Base-by-base conservation (phyloP, 2,113 vertebrate genomes). In the Phaethon lepturus region DNA sequence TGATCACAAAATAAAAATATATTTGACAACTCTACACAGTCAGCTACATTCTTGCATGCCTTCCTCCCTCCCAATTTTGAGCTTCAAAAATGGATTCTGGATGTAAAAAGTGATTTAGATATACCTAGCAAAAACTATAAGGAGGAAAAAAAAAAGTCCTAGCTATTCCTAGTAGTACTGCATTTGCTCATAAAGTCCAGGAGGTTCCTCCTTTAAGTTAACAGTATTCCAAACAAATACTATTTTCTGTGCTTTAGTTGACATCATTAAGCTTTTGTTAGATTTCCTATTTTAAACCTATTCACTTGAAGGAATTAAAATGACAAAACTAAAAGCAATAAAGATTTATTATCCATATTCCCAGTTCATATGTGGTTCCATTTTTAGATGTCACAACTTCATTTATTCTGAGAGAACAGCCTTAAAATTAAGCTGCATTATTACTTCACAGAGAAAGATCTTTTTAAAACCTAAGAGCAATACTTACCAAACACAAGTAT, bases 401-500 rank as follows among this genome's bases (percentile, higher is more conserved):
- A n/a, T 38, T 69, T 58, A 47, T 38, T 44, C 45, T 76, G n/a
- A 69, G 31, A 40, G 7, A 83, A 50, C 1, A 92, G 59, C 16
- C 23, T 77, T 92, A 72, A 90, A 81, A 92, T 31, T 28, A 85
- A 68, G 15, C 53, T 64, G 17, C n/a, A 63, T 47, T 88, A 74
- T 20, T 44, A 60, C 49, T 56, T 64, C 20, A 78, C 23, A 75
- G 53, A 71, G 22, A 69, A 63, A 15, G 10, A 64, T 7, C 0
- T 63, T 74, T 85, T 75, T 33, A 38, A 90, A 92, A 78, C 55
- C 23, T 44, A 58, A 62, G 2, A 88, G 17, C 47, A 96, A 62
- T 73, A 97, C 99, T 98, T 98, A 99, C 99, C 99, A 97, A 99
- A 99, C 42, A 99, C 99, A 91, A 99, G 98, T 97, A 99, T 99